Conservation (phyloP, 1,140 invertebrate species). For the Penaeus indicus region DNA sequence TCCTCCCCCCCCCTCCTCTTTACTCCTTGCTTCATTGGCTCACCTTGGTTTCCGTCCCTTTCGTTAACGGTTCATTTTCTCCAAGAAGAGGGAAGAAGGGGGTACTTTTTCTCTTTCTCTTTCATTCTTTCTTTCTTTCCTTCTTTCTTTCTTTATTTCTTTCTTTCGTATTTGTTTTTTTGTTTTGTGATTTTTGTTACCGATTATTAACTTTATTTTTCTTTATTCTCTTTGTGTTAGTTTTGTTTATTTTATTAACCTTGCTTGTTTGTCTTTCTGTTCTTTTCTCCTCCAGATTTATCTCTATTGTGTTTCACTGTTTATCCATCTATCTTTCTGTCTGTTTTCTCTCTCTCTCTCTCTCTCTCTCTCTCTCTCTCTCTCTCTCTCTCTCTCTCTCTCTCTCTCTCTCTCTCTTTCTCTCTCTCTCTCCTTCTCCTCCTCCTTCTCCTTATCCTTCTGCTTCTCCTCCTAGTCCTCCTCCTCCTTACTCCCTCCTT, state of each 20-base stretch:
- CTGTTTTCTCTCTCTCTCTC: not conserved
- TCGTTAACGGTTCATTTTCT: too few species aligned
- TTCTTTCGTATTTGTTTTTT: not conserved
- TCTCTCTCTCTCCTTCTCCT: conserved; percentile 39
- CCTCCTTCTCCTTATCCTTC: conserved; percentile 11
- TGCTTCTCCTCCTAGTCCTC: not conserved
- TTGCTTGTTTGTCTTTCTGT: not conserved
- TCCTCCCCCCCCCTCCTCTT: too few species aligned
- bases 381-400: conserved; percentile 27
- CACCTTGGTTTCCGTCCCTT: too few species aligned
- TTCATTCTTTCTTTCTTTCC: not conserved
- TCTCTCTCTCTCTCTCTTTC: conserved; percentile 53
- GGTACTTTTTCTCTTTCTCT: not conserved
- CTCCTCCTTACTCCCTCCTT: not conserved
- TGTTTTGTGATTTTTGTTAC: not conserved
- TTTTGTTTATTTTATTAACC: not conserved
- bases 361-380: not conserved
- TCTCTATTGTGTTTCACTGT: not conserved
- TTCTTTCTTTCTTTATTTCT: not conserved
- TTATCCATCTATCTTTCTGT: not conserved
- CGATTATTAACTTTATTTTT: not conserved
- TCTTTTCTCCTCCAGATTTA: not conserved
- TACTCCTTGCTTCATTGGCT: not conserved
- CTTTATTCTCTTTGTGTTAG: not conserved
- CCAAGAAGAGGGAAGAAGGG: too few species aligned